Percentiles rank a stretch among this genome's conserved stretches.
Conservation (phyloP, 2,113 vertebrate genomes). For the Rhinopomastus cyanomelas region DNA sequence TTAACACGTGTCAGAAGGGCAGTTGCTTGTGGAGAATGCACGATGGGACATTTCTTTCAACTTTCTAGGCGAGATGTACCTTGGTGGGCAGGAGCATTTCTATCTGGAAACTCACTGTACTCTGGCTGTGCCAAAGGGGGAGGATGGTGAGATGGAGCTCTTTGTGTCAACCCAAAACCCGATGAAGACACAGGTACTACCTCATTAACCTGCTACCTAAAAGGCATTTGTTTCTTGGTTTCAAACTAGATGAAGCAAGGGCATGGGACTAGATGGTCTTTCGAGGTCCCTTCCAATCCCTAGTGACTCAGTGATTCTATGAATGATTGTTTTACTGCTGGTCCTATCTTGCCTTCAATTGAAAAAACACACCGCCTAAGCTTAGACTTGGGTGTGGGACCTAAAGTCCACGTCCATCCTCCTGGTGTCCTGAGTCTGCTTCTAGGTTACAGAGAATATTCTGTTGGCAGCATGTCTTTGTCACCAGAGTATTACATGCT, state of each 20-base stretch:
- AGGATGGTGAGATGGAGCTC: conserved; percentile 93
- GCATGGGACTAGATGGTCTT: too few species aligned
- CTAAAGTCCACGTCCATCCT: background rate
- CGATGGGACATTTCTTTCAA: background rate
- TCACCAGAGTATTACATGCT: background rate
- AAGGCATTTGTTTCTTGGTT: background rate
- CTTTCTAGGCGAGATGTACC: conserved; percentile 85
- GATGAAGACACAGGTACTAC: conserved; percentile 79
- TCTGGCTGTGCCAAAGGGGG: conserved; percentile 87
- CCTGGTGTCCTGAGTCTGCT: background rate
- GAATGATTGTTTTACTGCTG: background rate
- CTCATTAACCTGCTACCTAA: background rate
- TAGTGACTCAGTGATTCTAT: too few species aligned
- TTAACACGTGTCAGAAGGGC: background rate
- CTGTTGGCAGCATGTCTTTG: background rate
- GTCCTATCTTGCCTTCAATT: background rate
- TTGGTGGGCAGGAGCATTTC: conserved; percentile 96
- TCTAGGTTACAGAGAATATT: background rate
- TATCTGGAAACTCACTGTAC: conserved; percentile 93
- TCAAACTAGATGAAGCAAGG: background rate
- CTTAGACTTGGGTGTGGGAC: background rate
- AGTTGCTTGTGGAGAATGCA: background rate
- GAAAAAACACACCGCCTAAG: background rate
- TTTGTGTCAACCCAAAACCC: conserved; percentile 89
- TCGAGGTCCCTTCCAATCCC: too few species aligned